Percentiles rank a stretch among this genome's conserved stretches.
Conservation (phyloP, 2,888 invertebrate species). For the Pterostichus niger region DNA sequence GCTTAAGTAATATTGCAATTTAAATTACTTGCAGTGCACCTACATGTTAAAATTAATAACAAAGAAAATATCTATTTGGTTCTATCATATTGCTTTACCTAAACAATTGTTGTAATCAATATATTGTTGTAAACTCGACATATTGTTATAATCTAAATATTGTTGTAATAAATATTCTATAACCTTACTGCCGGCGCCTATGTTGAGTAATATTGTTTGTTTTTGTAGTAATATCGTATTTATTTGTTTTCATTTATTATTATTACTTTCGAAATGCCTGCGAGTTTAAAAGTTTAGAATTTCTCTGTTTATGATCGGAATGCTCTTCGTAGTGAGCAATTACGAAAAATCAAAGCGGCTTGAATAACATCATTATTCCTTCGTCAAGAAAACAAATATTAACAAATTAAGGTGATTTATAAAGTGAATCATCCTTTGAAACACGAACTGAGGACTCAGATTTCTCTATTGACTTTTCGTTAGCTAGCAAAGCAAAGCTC, state of each 20-base stretch:
- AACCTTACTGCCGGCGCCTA: too few relatives aligned
- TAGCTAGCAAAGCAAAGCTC: conserved; percentile 6
- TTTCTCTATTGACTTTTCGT: conserved; percentile 45
- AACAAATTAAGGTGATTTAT: conserved; percentile 43
- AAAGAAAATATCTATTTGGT: too few relatives aligned
- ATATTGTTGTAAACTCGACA: too few relatives aligned
- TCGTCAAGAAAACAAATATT: conserved; percentile 48
- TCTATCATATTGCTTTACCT: too few relatives aligned
- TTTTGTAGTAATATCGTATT: not conserved
- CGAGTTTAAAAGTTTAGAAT: conserved; percentile 20
- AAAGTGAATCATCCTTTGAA: conserved; percentile 45
- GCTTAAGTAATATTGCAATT: too few relatives aligned
- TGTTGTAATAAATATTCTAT: too few relatives aligned
- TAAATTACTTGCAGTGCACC: too few relatives aligned
- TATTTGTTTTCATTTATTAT: not conserved
- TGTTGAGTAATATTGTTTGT: not conserved
- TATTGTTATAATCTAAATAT: too few relatives aligned
- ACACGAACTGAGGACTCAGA: not conserved
- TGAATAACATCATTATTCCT: conserved; percentile 44
- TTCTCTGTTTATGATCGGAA: not conserved
- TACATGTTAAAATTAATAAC: too few relatives aligned
- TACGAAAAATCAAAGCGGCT: conserved; percentile 30
- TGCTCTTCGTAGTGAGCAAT: conserved; percentile 9
- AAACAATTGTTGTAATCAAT: too few relatives aligned
- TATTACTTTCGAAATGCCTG: not conserved